Percentiles rank a stretch among this genome's conserved stretches.
Evolutionary conservation across 2,888 invertebrate genomes (phyloP).

Genomic region (Hyposoter didymator): DNA sequence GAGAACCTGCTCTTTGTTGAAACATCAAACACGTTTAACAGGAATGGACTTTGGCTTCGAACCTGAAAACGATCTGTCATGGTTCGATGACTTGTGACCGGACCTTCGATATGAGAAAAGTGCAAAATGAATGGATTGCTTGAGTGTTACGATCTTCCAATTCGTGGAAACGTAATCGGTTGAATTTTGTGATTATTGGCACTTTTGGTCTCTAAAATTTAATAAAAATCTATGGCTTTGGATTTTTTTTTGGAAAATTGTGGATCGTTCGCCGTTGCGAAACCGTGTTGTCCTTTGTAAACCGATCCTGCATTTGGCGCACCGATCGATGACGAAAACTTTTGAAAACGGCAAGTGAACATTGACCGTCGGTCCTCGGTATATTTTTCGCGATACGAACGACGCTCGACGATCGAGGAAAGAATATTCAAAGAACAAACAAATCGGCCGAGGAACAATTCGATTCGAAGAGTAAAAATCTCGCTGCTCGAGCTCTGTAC

Average conservation of each 20-base stretch:
- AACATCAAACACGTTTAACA: conserved; percentile 7
- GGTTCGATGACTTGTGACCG: conserved; percentile 48
- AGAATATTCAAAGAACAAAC: conserved; percentile 1
- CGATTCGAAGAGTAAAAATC: neutral
- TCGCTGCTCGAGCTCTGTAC: neutral
- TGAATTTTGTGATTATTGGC: neutral
- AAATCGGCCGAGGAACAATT: conserved; percentile 1
- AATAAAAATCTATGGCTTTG: neutral
- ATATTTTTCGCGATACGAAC: conserved; percentile 4
- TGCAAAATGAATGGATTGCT: neutral
- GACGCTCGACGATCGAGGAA: neutral
- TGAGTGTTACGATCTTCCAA: neutral
- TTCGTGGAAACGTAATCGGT: neutral
- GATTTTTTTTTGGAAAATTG: neutral
- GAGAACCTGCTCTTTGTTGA: neutral
- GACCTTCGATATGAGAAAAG: neutral
- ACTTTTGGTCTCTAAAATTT: neutral
- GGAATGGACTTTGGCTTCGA: conserved; percentile 43
- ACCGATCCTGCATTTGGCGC: neutral
- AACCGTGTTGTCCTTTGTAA: neutral
- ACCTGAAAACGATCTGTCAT: neutral
- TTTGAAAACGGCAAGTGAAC: conserved; percentile 22
- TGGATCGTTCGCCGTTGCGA: neutral
- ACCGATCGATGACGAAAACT: neutral
- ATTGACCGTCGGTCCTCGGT: conserved; percentile 28